Conservation (phyloP, 1,140 invertebrate species). For the Paracyclopina nana region DNA sequence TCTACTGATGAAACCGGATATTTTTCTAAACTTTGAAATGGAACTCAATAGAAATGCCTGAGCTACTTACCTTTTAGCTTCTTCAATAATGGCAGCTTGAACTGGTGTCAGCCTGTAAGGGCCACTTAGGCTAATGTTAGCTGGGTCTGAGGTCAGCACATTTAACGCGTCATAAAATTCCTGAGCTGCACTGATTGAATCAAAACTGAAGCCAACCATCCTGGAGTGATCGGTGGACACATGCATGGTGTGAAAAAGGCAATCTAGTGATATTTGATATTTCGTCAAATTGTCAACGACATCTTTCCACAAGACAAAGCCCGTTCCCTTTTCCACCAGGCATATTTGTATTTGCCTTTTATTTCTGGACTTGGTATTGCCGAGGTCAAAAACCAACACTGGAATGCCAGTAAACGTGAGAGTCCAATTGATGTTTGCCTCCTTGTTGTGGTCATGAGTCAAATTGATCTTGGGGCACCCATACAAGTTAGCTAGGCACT, state of each 20-base stretch:
- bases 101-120: too few species aligned
- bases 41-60: too few species aligned
- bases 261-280: conserved; percentile 39
- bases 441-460: too few species aligned
- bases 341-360: conserved; percentile 50
- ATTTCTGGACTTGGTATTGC: conserved; percentile 43
- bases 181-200: conserved; percentile 45
- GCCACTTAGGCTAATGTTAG: conserved; percentile 26
- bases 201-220: conserved; percentile 50
- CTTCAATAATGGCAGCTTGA: too few species aligned
- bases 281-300: conserved; percentile 43
- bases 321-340: conserved; percentile 57
- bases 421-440: too few species aligned
- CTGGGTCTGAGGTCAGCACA: conserved; percentile 22
- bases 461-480: conserved; percentile 30
- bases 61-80: too few species aligned
- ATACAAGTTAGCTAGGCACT: conserved; percentile 55
- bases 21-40: too few species aligned
- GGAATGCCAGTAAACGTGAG: conserved; percentile 58
- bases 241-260: conserved; percentile 62
- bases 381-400: conserved; percentile 52
- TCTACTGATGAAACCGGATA: too few species aligned
- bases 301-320: conserved; percentile 64
- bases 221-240: conserved; percentile 40
- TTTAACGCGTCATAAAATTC: conserved; percentile 36